Percentiles rank a stretch among this genome's conserved stretches.
Evolutionary conservation across 2,797 vertebrate species (phyloP).

Genomic region (Spinibarbus caldwelli): DNA sequence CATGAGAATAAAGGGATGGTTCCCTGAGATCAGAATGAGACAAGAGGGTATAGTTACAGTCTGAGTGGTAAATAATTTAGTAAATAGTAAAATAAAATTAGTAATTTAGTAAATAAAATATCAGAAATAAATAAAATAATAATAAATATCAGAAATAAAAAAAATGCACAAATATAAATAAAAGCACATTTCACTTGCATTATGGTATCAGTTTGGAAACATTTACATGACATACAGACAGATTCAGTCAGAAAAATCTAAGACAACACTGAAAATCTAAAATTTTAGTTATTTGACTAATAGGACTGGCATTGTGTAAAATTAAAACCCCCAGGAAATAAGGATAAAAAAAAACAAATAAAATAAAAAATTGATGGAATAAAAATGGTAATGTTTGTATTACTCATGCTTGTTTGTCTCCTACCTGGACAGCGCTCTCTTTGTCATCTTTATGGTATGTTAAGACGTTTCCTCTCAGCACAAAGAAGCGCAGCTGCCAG

Average conservation of each 20-base stretch:
- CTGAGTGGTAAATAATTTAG: not conserved
- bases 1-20: conserved; percentile 85
- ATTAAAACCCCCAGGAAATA: not conserved
- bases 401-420: conserved; percentile 6
- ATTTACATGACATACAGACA: not conserved
- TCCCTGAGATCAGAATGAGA: conserved; percentile 76
- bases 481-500: conserved; percentile 94
- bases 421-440: conserved; percentile 88
- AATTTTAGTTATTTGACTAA: not conserved
- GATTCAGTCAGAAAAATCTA: not conserved
- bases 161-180: not conserved
- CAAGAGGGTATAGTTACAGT: not conserved
- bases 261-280: not conserved
- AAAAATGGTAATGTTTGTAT: not conserved
- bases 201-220: not conserved
- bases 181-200: not conserved
- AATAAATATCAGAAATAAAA: not conserved
- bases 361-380: not conserved
- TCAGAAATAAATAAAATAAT: not conserved
- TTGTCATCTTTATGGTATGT: conserved; percentile 94
- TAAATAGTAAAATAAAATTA: not conserved
- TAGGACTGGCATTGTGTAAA: not conserved
- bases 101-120: not conserved
- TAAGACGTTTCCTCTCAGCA: conserved; percentile 86
- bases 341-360: not conserved